These are phyloP conservation scores for Chromobotia macracanthus DNA, from an alignment of 2,797 vertebrate genomes.

Conservation along the genomic window DNA sequence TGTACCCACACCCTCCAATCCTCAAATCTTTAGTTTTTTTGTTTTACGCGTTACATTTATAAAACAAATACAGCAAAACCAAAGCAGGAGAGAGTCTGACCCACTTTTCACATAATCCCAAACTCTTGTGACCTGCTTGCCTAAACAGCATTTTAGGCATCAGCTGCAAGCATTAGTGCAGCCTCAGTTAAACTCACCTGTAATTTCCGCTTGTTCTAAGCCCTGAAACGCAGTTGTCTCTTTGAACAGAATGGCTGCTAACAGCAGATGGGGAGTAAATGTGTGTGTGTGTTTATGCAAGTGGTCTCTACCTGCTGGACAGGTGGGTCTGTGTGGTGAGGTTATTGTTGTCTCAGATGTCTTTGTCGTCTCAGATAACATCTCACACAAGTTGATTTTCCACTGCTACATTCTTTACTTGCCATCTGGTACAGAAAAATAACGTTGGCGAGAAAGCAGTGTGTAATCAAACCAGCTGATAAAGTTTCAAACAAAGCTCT, in stretches of 20 bases:
- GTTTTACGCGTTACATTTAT: not conserved
- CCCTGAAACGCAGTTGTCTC: not conserved
- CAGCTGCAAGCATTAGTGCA: not conserved
- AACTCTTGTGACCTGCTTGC: not conserved
- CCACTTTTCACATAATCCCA: not conserved
- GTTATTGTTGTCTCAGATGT: conserved; percentile 30
- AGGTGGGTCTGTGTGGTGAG: conserved; percentile 18
- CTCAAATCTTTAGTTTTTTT: not conserved
- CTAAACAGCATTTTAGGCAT: not conserved
- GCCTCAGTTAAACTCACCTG: not conserved
- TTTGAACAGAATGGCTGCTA: conserved; percentile 19
- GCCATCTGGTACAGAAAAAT: conserved; percentile 36
- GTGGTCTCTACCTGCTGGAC: conserved; percentile 17
- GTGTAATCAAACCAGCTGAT: conserved; percentile 10
- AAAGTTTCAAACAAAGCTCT: conserved; percentile 13
- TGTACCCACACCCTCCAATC: not conserved
- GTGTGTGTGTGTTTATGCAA: conserved; percentile 36
- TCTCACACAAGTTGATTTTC: conserved; percentile 23
- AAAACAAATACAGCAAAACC: not conserved
- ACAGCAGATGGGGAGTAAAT: conserved; percentile 38
- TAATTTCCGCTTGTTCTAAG: not conserved
- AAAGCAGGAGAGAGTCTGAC: not conserved
- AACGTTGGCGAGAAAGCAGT: not conserved
- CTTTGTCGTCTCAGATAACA: conserved; percentile 38
- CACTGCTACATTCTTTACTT: conserved; percentile 33